Evolutionary conservation across 2,888 invertebrate genomes (phyloP), one percentile per base, ranked within the genome.

Genomic region (Gisinianus flammeolus): DNA sequence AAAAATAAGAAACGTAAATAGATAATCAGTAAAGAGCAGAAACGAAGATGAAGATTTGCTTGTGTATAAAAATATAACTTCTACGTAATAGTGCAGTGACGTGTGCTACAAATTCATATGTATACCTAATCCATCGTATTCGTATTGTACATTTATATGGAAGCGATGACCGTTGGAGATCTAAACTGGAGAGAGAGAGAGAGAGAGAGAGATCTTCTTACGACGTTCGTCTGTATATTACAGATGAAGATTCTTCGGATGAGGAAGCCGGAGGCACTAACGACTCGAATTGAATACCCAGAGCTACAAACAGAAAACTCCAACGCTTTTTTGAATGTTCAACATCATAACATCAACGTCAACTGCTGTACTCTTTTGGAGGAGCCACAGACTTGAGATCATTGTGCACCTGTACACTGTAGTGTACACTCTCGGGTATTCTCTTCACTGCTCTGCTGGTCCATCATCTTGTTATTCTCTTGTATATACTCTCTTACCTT

Each of bases 81-180:
- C n/a, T n/a, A n/a, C n/a, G n/a, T n/a, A n/a, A n/a, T n/a, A n/a
- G n/a, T n/a, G n/a, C n/a, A n/a, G n/a, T n/a, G n/a, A n/a, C n/a
- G n/a, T n/a, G n/a, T n/a, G n/a, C n/a, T n/a, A n/a, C n/a, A n/a
- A n/a, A n/a, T n/a, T n/a, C n/a, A n/a, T n/a, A n/a, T n/a, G n/a
- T n/a, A n/a, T n/a, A n/a, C n/a, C n/a, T n/a, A 54, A 70, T 52
- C 54, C 70, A 70, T 26, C 44, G 69, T 44, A n/a, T n/a, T 54
- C 54, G 6, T 19, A n/a, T 54, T 19, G 19, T 16, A 54, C 54
- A n/a, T n/a, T 54, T 16, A 44, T 44, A 16, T 54, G 54, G 54
- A 62, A 26, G 26, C 12, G 28, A 6, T 24, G 62, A 28, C 24
- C 22, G 8, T 58, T 58, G n/a, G 24, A 58, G 6, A 24, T 58